These are phyloP conservation scores for Sebastes oblongus DNA, from an alignment of 2,797 vertebrate genomes.

Conservation along the genomic window DNA sequence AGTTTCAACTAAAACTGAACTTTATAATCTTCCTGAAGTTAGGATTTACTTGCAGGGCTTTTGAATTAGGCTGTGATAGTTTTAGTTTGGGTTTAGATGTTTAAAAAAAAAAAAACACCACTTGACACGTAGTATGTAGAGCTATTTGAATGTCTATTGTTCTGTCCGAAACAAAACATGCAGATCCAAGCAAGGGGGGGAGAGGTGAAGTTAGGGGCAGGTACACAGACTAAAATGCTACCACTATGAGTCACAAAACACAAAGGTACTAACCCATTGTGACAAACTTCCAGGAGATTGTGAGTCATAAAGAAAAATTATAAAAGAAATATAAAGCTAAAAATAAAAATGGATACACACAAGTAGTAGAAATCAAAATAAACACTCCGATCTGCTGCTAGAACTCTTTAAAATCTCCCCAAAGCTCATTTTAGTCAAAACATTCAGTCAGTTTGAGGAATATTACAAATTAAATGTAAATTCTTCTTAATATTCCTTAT, in stretches of 20 bases:
- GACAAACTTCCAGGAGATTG: background rate
- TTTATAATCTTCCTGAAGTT: background rate
- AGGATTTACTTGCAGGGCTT: background rate
- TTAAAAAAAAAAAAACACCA: background rate
- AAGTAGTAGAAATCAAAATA: background rate
- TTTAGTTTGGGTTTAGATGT: background rate
- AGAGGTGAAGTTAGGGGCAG: background rate
- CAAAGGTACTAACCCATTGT: background rate
- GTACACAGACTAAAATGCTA: background rate
- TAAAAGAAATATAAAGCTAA: background rate
- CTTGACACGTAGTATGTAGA: background rate
- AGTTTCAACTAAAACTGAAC: background rate
- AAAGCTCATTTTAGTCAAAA: background rate
- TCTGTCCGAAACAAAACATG: background rate
- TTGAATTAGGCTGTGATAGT: background rate
- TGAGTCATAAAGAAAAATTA: slow-evolving; percentile 1
- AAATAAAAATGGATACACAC: background rate
- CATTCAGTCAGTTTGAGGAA: background rate
- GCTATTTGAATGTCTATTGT: background rate
- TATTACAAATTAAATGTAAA: background rate
- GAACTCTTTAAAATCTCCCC: background rate
- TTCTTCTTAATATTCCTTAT: background rate
- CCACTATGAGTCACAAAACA: background rate
- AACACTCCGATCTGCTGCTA: background rate
- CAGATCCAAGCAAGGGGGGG: background rate